These are phyloP conservation scores for Semaprochilodus insignis DNA, from an alignment of 2,797 vertebrate genomes.

Conservation along the genomic window DNA sequence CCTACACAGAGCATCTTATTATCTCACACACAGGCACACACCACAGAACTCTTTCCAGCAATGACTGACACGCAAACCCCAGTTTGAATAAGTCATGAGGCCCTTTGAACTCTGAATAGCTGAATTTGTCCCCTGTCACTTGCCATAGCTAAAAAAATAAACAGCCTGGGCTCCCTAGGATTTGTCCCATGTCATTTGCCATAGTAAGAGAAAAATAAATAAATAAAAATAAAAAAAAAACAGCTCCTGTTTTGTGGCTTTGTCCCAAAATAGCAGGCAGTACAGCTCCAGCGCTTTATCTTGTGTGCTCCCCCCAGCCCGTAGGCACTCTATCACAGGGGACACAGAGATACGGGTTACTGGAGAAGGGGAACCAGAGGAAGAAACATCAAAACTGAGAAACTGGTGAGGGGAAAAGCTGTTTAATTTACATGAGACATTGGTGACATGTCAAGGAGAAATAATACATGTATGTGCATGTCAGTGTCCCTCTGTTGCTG, in stretches of 20 bases:
- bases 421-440: constrained; percentile 9
- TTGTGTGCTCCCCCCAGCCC: constrained; percentile 3
- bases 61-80: constrained; percentile 43
- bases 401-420: not conserved
- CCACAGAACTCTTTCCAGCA: constrained; percentile 23
- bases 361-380: not conserved
- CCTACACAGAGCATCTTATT: not conserved
- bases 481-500: too few species aligned
- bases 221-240: not conserved
- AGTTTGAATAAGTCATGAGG: constrained; percentile 57
- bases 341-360: not conserved
- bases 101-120: constrained; percentile 57
- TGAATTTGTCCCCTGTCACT: constrained; percentile 50
- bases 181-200: constrained; percentile 1
- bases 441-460: too few species aligned
- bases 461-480: too few species aligned
- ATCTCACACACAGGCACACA: constrained; percentile 13
- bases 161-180: not conserved
- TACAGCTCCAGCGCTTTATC: constrained; percentile 45
- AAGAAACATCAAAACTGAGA: not conserved
- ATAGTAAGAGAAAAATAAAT: not conserved
- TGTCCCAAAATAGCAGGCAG: constrained; percentile 52
- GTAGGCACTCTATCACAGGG: constrained; percentile 1
- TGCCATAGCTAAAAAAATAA: constrained; percentile 31
- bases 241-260: constrained; percentile 20